Base-by-base conservation (phyloP, 1,140 invertebrate species). In the Heterodera schachtii region DNA sequence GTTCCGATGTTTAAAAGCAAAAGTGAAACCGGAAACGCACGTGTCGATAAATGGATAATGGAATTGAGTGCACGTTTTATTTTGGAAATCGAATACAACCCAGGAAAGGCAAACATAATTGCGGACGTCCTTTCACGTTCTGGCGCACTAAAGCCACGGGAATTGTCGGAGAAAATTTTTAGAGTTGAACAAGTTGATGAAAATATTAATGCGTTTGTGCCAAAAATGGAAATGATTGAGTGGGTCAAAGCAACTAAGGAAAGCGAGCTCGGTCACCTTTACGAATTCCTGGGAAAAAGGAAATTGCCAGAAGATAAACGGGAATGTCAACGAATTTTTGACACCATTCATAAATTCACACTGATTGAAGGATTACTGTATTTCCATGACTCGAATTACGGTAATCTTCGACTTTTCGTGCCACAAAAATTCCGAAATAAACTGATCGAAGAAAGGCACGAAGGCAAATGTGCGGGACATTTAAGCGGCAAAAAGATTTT, bases 361-460 rank as follows among this genome's bases (percentile, higher is more conserved):
- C 74, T 75, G 47, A 52, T 52, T 13, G 74, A 75, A 0, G 74
- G 41, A 2, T 8, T 75, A 2, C 41, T 75, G n/a, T 75, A 75
- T 11, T 11, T 75, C 21, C 46, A 4, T 21, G 74, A 44, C 2
- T 16, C 3, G n/a, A 4, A 79, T 79, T 11, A 3, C 16, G 73
- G 16, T 7, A 44, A 75, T 70, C 7, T 57, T 75, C 21, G 57
- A 73, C 77, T 78, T 78, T 78, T 69, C 43, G 77, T 78, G 3
- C 77, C 77, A 11, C 64, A 21, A 69, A 11, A 69, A 73, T 78
- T 74, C 43, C 60, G 77, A 0, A 78, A 43, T 16, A 31, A 78
- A 16, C 46, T 78, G n/a, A 21, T 78, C 66, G 60, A 78, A 44
- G 77, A 78, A n/a, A 21, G 77, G 46, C 77, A 78, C n/a, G n/a